Evolutionary conservation across 1,140 invertebrate species (phyloP), one percentile per base, ranked within the genome.

Genomic region (Eueides isabella): DNA sequence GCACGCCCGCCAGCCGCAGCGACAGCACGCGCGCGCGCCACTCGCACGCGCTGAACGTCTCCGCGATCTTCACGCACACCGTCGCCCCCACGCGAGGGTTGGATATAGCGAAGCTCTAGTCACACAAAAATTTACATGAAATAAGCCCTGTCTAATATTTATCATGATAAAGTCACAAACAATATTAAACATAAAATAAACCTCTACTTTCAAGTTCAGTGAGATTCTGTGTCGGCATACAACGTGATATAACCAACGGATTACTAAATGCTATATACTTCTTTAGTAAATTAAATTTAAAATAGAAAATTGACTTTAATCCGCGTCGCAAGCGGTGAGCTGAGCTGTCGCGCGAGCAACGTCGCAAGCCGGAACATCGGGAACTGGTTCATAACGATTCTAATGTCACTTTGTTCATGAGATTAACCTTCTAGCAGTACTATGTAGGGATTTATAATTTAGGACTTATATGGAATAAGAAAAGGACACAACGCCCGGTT

Each of bases 261-360:
- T 9, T 11, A 23, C 19, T 55, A 44, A 44, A n/a, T 3, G 12
- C 9, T 11, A 23, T 23, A 2, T 23, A 23, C 19, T 11, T 11
- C 6, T 55, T 55, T 23, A 55, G 11, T 4, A 11, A 44, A 0
- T 19, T 44, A 5, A 55, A 23, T 6, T 55, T 35, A 29, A 33
- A 44, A 26, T 7, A 23, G 16, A 35, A 11, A 28, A 35, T 2
- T 11, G 67, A 82, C 83, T 77, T 85, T 85, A 41, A 85, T 78
- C 26, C 74, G 67, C 2, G 68, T 26, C 0, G 84, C 81, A 61
- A 84, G n/a, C 2, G 84, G 84, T 11, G 78, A 78, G 71, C 81
- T 84, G 12, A 83, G 65, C 76, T 84, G 84, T 7, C 84, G 80
- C 33, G 81, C 82, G 63, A 86, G 66, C 72, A 81, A 75, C 65